Evolutionary conservation across 2,797 vertebrate genomes (phyloP).

Genomic region (Rhinophrynus dorsalis): DNA sequence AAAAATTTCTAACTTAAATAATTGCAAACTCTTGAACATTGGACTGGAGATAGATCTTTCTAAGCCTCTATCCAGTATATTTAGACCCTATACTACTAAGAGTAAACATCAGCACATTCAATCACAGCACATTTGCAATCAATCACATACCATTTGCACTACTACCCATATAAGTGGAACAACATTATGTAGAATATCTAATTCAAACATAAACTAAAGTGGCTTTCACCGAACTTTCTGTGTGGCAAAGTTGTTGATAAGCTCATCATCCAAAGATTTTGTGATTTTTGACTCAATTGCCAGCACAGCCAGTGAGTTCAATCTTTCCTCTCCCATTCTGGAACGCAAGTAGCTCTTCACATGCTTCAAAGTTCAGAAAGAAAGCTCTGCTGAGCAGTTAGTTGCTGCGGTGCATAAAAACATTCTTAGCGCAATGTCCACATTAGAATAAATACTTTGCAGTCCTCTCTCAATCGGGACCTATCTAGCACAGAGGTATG

Average conservation of each 20-base stretch:
- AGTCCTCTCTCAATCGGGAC: not conserved
- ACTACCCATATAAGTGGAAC: too few relatives aligned
- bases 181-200: too few relatives aligned
- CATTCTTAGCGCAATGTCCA: conserved; percentile 12
- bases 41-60: too few relatives aligned
- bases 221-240: not conserved
- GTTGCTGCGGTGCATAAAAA: not conserved
- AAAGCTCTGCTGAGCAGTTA: not conserved
- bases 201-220: too few relatives aligned
- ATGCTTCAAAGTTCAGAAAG: not conserved
- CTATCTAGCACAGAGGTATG: not conserved
- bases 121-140: too few relatives aligned
- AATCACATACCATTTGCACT: too few relatives aligned
- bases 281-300: not conserved
- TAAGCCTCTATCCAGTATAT: too few relatives aligned
- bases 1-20: too few relatives aligned
- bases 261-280: not conserved
- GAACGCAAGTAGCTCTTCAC: not conserved
- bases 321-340: not conserved
- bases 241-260: not conserved
- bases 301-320: not conserved
- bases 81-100: too few relatives aligned
- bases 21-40: too few relatives aligned
- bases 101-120: too few relatives aligned
- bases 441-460: not conserved